Base-by-base conservation (phyloP, 2,113 vertebrate genomes). In the Hepsetus odoe region DNA sequence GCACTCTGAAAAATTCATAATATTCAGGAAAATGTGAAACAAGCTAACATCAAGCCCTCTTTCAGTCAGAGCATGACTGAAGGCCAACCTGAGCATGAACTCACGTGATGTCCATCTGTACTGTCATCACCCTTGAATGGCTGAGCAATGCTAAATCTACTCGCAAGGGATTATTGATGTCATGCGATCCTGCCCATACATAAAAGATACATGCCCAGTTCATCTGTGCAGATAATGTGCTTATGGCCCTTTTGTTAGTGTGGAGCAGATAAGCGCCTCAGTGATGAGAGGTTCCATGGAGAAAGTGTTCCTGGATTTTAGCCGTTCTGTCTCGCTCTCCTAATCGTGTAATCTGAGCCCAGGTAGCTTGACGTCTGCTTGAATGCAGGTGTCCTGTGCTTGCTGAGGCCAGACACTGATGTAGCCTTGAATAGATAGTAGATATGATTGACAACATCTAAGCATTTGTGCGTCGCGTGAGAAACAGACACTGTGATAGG, bases 341-440 rank as follows among this genome's bases (percentile, higher is more conserved):
- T 85, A 83, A 85, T 85, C 86, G 30, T 72, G 82, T 76, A 85
- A 86, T 83, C 84, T 82, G 82, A 87, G 68, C 65, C 68, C 22
- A n/a, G 67, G 44, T 74, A 56, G 40, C 73, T 62, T 79, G 79
- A 83, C 70, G 67, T 82, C 65, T 78, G 71, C 53, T 62, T 56
- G 10, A 71, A 59, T 62, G 64, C 66, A 20, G 65, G 22, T 51
- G 72, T n/a, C 28, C 44, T 64, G 42, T 26, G 55, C 55, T 64
- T 64, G 30, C 11, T 76, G 74, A 74, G 53, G 73, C 28, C 62
- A 82, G 70, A 59, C 68, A 67, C 44, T 55, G 58, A 78, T 73
- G 35, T 76, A 66, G 24, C 38, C 44, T 13, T 62, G 65, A 64
- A 71, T 74, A 85, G 73, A 79, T 74, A 32, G 46, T 16, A 80